A percentile compares a stretch with the other conserved stretches of the same genome.
phyloP scores from a whole-genome alignment of 2,797 vertebrate genomes.

The Nasua narica region DNA sequence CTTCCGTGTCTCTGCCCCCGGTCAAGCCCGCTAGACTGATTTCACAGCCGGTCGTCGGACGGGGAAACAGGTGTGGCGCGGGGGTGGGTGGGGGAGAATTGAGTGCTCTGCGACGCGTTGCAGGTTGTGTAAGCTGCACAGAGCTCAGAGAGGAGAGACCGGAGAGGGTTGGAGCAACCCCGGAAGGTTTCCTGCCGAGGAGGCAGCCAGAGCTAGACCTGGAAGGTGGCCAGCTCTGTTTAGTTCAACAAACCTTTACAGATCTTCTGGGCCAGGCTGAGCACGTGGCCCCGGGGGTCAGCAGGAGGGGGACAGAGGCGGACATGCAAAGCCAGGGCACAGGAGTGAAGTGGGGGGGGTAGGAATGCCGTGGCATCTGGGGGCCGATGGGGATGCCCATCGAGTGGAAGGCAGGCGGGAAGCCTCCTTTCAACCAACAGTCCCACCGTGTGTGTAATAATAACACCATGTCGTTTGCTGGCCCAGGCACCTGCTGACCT shows the following conservation, averaged over 20 bases:
- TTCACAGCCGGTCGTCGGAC: neutral
- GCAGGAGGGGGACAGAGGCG: too few relatives aligned
- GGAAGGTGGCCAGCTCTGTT: neutral
- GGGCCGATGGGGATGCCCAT: too few relatives aligned
- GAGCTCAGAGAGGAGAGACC: neutral
- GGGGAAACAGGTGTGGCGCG: neutral
- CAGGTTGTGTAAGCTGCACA: neutral
- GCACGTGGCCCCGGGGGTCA: neutral
- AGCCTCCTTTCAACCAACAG: neutral
- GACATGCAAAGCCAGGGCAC: neutral
- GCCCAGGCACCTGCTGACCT: neutral
- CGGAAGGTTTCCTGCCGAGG: neutral
- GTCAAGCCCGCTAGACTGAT: neutral
- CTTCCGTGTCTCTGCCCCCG: neutral
- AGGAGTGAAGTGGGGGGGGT: neutral
- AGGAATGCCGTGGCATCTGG: fast-evolving
- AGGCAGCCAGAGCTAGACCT: neutral
- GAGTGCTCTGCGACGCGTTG: fast-evolving
- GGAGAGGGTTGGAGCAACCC: neutral
- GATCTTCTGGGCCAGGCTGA: neutral
- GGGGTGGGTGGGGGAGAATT: neutral
- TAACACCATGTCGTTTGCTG: neutral
- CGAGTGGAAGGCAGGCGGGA: fast-evolving
- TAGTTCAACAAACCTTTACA: neutral
- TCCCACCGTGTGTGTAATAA: neutral